phyloP scores from a whole-genome alignment of 2,797 vertebrate genomes.

The Balearica regulorum region DNA sequence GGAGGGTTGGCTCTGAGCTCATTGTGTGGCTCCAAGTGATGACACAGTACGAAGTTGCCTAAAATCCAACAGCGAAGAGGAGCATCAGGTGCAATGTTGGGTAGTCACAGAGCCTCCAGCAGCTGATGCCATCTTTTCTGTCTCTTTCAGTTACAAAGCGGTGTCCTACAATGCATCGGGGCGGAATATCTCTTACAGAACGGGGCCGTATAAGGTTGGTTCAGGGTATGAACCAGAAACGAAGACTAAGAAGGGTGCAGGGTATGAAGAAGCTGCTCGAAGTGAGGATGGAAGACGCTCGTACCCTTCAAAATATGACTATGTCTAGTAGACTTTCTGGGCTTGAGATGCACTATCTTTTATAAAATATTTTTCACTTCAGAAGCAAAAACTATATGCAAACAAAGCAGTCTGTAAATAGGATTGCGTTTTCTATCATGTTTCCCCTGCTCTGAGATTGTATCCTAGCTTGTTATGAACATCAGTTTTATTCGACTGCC shows the following conservation, averaged over 20 bases:
- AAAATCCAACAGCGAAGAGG: neutral
- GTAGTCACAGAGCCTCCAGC: neutral
- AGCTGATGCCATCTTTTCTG: neutral
- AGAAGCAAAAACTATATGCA: neutral
- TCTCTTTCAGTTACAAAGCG: slow-evolving; percentile 79
- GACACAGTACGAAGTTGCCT: neutral
- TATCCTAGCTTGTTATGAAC: neutral
- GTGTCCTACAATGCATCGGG: slow-evolving; percentile 83
- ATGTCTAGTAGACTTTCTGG: slow-evolving; percentile 76
- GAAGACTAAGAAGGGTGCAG: slow-evolving; percentile 60
- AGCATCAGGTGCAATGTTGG: fast-evolving
- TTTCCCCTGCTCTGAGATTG: neutral
- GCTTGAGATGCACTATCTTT: neutral
- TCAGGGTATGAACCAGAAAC: slow-evolving; percentile 67
- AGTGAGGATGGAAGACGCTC: slow-evolving; percentile 79
- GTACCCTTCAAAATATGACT: slow-evolving; percentile 85
- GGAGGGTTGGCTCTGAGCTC: neutral
- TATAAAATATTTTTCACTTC: neutral
- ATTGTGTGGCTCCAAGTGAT: neutral
- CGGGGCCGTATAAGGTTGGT: slow-evolving; percentile 68
- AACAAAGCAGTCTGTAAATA: slow-evolving; percentile 5
- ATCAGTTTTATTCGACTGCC: neutral
- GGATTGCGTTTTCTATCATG: neutral
- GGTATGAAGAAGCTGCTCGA: slow-evolving; percentile 74
- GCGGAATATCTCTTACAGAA: slow-evolving; percentile 79